Conservation (phyloP, 2,113 vertebrate genomes). For the Empidonax traillii region DNA sequence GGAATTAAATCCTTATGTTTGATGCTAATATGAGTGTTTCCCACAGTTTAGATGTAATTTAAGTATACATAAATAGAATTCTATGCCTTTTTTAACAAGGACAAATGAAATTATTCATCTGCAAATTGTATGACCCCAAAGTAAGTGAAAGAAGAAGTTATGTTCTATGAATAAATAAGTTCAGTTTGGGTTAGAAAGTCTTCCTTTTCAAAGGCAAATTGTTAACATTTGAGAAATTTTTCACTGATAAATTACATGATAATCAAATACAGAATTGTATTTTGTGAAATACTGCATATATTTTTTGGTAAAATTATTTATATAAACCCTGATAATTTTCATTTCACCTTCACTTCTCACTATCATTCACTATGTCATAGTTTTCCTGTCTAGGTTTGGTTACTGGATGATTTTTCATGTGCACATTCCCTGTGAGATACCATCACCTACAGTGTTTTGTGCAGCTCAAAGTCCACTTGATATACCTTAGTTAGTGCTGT, state of each 20-base stretch:
- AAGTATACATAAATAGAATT: conserved; percentile 68
- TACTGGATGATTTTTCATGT: not conserved
- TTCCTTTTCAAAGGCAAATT: conserved; percentile 5
- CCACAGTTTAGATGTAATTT: conserved; percentile 50
- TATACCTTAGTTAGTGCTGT: not conserved
- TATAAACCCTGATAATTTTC: not conserved
- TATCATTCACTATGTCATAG: not conserved
- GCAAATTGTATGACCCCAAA: conserved; percentile 28
- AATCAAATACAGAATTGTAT: not conserved
- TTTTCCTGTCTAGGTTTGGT: not conserved
- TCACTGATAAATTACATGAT: not conserved
- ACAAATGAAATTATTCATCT: conserved; percentile 76
- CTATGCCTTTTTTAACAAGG: conserved; percentile 57
- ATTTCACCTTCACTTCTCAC: not conserved
- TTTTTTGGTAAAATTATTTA: not conserved
- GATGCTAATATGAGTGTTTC: conserved; percentile 38
- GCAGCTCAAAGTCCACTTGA: not conserved
- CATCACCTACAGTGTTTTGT: not conserved
- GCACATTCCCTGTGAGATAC: not conserved
- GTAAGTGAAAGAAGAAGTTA: conserved; percentile 39
- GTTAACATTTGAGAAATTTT: not conserved
- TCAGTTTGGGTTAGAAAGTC: conserved; percentile 12
- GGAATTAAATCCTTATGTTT: conserved; percentile 65
- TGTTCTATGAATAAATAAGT: conserved; percentile 53
- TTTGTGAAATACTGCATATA: not conserved